These are phyloP conservation scores for Zygogramma bicolorata DNA, from an alignment of 2,888 invertebrate species.

Conservation along the genomic window DNA sequence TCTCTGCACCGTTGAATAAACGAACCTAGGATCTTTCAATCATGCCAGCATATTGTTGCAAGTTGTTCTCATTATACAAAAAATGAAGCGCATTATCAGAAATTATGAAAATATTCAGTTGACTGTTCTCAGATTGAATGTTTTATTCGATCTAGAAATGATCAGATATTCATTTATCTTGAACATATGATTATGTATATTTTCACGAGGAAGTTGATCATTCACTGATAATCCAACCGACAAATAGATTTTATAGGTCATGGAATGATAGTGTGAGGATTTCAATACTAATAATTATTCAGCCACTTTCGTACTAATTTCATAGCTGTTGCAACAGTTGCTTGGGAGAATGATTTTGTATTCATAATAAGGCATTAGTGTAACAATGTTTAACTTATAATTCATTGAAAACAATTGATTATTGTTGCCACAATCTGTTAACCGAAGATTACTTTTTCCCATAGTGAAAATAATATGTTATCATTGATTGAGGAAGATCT, in stretches of 20 bases:
- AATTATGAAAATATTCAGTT: too few species aligned
- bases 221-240: background rate
- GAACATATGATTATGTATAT: background rate
- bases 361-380: background rate
- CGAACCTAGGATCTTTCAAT: too few species aligned
- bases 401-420: background rate
- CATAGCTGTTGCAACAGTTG: background rate
- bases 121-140: too few species aligned
- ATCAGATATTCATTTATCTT: background rate
- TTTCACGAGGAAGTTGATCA: background rate
- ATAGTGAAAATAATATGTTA: too few species aligned
- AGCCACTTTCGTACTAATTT: background rate
- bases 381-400: background rate
- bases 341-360: background rate
- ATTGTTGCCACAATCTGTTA: background rate
- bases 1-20: too few species aligned
- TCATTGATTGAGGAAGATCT: too few species aligned
- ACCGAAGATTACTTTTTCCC: background rate
- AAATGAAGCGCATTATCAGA: too few species aligned
- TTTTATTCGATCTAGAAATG: too few species aligned
- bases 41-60: too few species aligned
- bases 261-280: background rate
- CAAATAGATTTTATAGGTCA: background rate
- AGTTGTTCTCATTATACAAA: too few species aligned
- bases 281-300: background rate